A percentile compares a stretch with the other conserved stretches of the same genome.
phyloP scores from a whole-genome alignment of 2,113 vertebrate species.

The Brevimyrus niger region DNA sequence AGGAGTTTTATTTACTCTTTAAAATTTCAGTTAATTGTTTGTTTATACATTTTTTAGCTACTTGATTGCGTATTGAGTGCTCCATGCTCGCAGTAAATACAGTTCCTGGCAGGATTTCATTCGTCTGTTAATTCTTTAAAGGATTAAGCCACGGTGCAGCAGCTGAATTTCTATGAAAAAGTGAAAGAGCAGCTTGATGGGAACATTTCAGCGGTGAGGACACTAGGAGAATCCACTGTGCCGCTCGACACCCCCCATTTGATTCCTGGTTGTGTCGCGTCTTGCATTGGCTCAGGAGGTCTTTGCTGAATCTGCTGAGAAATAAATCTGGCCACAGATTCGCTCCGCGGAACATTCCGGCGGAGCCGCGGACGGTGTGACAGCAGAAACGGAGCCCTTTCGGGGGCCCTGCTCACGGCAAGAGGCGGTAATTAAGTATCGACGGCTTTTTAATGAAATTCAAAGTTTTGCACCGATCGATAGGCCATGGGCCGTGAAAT shows the following conservation, averaged over 20 bases:
- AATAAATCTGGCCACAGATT: constrained; percentile 35
- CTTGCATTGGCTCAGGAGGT: constrained; percentile 37
- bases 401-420: constrained; percentile 49
- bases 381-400: constrained; percentile 44
- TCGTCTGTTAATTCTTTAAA: not conserved
- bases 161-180: not conserved
- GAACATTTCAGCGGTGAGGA: not conserved
- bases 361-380: constrained; percentile 41
- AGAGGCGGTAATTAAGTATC: constrained; percentile 64
- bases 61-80: not conserved
- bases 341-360: constrained; percentile 34
- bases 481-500: constrained; percentile 58
- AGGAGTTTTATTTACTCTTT: not conserved
- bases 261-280: constrained; percentile 18
- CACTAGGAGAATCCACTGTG: not conserved
- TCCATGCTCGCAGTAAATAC: not conserved
- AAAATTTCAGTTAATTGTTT: not conserved
- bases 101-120: not conserved
- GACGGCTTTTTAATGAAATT: constrained; percentile 69
- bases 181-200: not conserved
- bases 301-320: constrained; percentile 34
- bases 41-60: not conserved
- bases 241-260: not conserved
- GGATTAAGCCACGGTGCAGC: not conserved
- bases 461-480: constrained; percentile 66